Base-by-base conservation (phyloP, 2,113 vertebrate genomes). In the Neotoma lepida region DNA sequence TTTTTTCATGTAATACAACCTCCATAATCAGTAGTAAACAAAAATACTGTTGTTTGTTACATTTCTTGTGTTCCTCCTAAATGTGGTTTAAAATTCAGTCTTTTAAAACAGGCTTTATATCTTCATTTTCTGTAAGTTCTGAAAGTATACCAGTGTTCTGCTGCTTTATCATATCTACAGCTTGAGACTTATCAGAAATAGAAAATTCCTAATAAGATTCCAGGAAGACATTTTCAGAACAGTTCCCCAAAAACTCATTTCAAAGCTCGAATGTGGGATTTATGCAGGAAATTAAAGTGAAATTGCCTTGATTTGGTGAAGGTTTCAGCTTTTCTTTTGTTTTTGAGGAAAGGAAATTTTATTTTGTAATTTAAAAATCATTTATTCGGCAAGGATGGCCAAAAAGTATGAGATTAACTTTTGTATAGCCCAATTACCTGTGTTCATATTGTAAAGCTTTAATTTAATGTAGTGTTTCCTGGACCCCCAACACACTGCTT, bases 351-450 rank as follows among this genome's bases (percentile, higher is more conserved):
- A 93, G 51, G 35, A 93, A 76, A 89, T 96, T 95, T 97, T 94
- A 80, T 93, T 95, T 96, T 68, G 24, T 91, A 87, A 91, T 90
- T 95, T 95, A 89, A 94, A 96, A 90, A 86, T 93, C 35, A 88
- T 92, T 94, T 90, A 78, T 97, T 85, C 54, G 81, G 66, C 73
- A 95, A 95, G 77, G 82, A 89, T 96, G 54, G 68, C 88, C 63
- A 95, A 95, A 87, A 96, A 95, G 26, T 54, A 88, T 87, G 70
- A 95, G 85, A 94, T 90, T 96, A 81, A 94, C 95, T 96, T 96
- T 95, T 93, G 13, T 93, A 5, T 96, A 96, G 96, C 85, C 85
- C 80, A 91, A 24, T 97, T 96, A 95, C 70, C 76, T 95, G 18
- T 86, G 91, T 82, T 96, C 85, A 96, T 78, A 92, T 91, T 91